Evolutionary conservation across 2,113 vertebrate genomes (phyloP).

Genomic region (Periophthalmodon schlosseri): DNA sequence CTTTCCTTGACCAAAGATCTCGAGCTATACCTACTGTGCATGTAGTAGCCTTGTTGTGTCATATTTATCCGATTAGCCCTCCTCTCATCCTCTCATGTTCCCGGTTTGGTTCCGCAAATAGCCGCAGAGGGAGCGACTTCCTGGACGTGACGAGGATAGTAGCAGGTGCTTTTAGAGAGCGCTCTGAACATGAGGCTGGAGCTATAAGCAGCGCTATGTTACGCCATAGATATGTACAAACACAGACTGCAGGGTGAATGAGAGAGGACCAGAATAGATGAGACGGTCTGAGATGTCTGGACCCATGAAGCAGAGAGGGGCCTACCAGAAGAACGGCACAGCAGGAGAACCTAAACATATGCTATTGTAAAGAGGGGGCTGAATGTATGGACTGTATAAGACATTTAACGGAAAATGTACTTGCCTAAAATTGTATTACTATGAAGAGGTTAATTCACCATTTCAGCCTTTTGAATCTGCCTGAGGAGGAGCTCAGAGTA

Average conservation of each 20-base stretch:
- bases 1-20: too few relatives aligned
- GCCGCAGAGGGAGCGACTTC: constrained; percentile 19
- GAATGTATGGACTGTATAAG: too few relatives aligned
- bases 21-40: too few relatives aligned
- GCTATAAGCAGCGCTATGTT: constrained; percentile 38
- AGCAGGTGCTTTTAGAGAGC: constrained; percentile 66
- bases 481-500: too few relatives aligned
- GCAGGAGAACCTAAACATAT: too few relatives aligned
- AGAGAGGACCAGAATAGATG: constrained; percentile 55
- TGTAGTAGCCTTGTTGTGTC: constrained; percentile 31
- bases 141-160: constrained; percentile 24
- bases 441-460: too few relatives aligned
- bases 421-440: too few relatives aligned
- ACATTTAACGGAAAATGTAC: too few relatives aligned
- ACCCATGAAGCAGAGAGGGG: not conserved
- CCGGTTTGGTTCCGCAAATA: constrained; percentile 55
- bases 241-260: constrained; percentile 18
- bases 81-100: constrained; percentile 42
- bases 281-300: constrained; percentile 24
- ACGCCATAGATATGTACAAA: constrained; percentile 30
- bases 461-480: too few relatives aligned
- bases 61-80: constrained; percentile 38
- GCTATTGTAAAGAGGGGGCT: too few relatives aligned
- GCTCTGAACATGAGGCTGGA: constrained; percentile 27
- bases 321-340: not conserved